phyloP scores from a whole-genome alignment of 2,797 vertebrate genomes.

The Sebastolobus altivelis region DNA sequence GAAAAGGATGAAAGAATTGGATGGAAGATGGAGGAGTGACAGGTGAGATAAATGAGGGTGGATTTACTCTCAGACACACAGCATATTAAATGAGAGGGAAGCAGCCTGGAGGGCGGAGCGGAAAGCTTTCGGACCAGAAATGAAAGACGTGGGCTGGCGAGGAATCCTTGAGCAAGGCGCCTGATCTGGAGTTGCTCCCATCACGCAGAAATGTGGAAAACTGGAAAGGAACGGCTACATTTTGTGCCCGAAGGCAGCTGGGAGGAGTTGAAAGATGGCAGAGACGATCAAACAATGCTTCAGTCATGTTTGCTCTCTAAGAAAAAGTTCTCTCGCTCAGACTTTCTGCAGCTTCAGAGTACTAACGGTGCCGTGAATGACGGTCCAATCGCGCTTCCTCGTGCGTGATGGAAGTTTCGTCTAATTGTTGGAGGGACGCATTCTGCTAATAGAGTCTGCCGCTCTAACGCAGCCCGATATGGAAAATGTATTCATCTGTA shows the following conservation, averaged over 20 bases:
- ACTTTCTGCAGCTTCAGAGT: conserved; percentile 29
- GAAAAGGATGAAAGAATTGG: conserved; percentile 36
- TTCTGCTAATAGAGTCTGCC: conserved; percentile 47
- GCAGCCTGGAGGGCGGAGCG: conserved; percentile 39
- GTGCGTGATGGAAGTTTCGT: conserved; percentile 24
- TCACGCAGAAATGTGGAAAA: conserved; percentile 36
- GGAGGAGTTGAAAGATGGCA: conserved; percentile 39
- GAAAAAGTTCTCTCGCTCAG: conserved; percentile 23
- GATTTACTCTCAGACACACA: conserved; percentile 39
- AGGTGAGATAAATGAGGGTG: conserved; percentile 18
- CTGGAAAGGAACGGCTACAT: conserved; percentile 19
- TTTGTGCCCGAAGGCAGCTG: conserved; percentile 33
- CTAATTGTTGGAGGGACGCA: conserved; percentile 49
- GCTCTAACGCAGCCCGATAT: conserved; percentile 53
- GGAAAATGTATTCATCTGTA: conserved; percentile 59
- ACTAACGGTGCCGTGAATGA: conserved; percentile 31
- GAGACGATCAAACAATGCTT: conserved; percentile 42
- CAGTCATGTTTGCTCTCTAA: conserved; percentile 38
- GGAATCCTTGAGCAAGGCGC: conserved; percentile 2
- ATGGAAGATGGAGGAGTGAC: conserved; percentile 30
- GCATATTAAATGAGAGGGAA: conserved; percentile 44
- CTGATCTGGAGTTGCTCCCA: conserved; percentile 26
- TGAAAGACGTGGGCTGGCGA: conserved; percentile 19
- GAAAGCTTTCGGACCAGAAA: conserved; percentile 15
- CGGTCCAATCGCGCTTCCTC: conserved; percentile 33